These are phyloP conservation scores for Illadopsis cleaveri DNA, from an alignment of 2,113 vertebrate genomes.

Conservation along the genomic window DNA sequence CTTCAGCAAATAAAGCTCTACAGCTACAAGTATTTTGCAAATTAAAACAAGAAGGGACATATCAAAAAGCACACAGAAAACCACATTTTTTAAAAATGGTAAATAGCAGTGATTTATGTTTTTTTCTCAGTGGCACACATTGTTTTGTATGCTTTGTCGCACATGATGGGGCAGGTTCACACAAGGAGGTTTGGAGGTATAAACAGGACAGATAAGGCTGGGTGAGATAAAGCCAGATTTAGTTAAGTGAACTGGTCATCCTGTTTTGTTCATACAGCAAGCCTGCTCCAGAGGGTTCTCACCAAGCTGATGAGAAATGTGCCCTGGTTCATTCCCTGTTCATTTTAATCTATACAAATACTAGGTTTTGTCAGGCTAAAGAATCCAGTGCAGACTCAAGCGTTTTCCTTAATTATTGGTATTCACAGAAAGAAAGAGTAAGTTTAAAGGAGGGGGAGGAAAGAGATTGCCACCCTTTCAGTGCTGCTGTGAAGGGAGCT, in stretches of 20 bases:
- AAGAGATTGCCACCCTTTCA: constrained; percentile 62
- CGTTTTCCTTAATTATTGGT: constrained; percentile 64
- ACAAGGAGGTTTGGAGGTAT: neutral
- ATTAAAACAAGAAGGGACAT: neutral
- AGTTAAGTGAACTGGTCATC: constrained; percentile 14
- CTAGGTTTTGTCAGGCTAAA: constrained; percentile 35
- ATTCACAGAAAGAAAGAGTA: constrained; percentile 65
- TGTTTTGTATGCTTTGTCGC: neutral
- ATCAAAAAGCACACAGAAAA: neutral
- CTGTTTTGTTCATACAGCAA: neutral
- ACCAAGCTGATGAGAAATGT: neutral
- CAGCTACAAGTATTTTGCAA: neutral
- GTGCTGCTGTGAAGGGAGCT: constrained; percentile 61
- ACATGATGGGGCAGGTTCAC: neutral
- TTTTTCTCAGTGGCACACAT: fast-evolving
- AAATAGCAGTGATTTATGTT: neutral
- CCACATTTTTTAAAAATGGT: neutral
- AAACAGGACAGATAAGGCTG: constrained; percentile 55
- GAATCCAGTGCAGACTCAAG: constrained; percentile 21
- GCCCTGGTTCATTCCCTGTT: neutral
- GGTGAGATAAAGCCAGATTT: constrained; percentile 6
- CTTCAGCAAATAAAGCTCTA: neutral
- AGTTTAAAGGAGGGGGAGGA: neutral
- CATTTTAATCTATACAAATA: neutral
- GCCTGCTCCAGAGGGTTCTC: neutral